Evolutionary conservation across 2,888 invertebrate species (phyloP).

Genomic region (Leptinotarsa peninsularis): DNA sequence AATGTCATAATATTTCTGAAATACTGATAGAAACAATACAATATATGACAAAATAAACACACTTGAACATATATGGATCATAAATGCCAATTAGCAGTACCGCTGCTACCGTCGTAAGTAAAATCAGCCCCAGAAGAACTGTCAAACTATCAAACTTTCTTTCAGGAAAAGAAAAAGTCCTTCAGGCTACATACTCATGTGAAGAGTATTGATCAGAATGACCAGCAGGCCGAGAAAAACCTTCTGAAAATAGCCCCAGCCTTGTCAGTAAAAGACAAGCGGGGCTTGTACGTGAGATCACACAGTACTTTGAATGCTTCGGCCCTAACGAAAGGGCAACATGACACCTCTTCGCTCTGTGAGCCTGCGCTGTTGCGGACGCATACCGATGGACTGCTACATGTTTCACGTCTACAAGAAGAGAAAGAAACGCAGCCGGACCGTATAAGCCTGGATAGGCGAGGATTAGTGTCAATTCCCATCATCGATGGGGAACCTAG

Average conservation of each 20-base stretch:
- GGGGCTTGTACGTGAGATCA: slow-evolving; percentile 64
- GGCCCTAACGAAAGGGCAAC: slow-evolving; percentile 50
- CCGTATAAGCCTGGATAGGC: slow-evolving; percentile 87
- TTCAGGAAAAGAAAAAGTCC: slow-evolving; percentile 61
- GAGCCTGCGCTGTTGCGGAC: slow-evolving; percentile 68
- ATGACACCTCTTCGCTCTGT: slow-evolving; percentile 36
- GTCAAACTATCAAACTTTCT: slow-evolving; percentile 26
- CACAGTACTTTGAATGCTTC: slow-evolving; percentile 68
- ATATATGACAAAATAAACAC: slow-evolving; percentile 5
- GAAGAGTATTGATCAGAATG: slow-evolving; percentile 53
- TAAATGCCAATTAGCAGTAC: slow-evolving; percentile 66
- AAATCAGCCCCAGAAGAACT: slow-evolving; percentile 20
- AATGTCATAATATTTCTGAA: slow-evolving; percentile 40
- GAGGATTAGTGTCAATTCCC: slow-evolving; percentile 86
- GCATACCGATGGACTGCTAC: slow-evolving; percentile 74
- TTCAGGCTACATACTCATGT: slow-evolving; percentile 51
- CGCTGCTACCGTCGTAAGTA: slow-evolving; percentile 62
- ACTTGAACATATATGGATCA: slow-evolving; percentile 46
- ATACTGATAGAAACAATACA: neutral
- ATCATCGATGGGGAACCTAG: slow-evolving; percentile 80
- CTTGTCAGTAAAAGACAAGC: slow-evolving; percentile 56
- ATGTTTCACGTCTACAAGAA: slow-evolving; percentile 77
- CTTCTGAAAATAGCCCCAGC: slow-evolving; percentile 63
- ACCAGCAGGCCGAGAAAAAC: slow-evolving; percentile 54
- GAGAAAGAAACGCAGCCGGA: slow-evolving; percentile 89